Evolutionary conservation across 2,797 vertebrate genomes (phyloP), one percentile per base, ranked within the genome.

Genomic region (Protosalanx chinensis): DNA sequence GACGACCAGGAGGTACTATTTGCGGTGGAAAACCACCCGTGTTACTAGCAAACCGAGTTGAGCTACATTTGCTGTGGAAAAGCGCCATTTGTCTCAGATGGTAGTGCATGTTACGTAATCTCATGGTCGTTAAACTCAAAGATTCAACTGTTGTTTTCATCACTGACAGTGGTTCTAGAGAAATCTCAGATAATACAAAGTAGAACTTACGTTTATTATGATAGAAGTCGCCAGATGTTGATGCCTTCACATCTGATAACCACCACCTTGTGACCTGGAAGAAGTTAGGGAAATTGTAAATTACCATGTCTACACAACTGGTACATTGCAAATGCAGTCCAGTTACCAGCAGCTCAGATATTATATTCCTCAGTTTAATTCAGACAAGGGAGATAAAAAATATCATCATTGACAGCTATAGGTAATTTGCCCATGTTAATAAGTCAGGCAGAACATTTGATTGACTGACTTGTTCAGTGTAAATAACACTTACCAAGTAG

Each of bases 221-320:
- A 86, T 98, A 98, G 87, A 98, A 98, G 85, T 98, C 98, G 27
- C 96, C 95, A 98, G 77, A 98, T 97, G 87, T 97, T 97, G 89
- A 98, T 97, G 62, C 96, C 96, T 79, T 98, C 97, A 33, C 97
- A 98, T 85, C 96, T 93, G 62, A 98, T 96, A 0, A 98, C 93
- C 4, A 98, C 97, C 20, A 98, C 94, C 88, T 97, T 97, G 64
- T 97, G 94, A 16, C 96, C 97, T 98, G 53, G 16, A 68, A 65
- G 1, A 18, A 3, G 1, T 2, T 5, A 10, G 7, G 37, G 8
- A 58, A 10, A 60, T 7, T 2, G 32, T 33, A 0, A 30, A 20
- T 15, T 37, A 59, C 56, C 29, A 0, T 4, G 37, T 12, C 6
- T 41, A 41, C 10, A 41, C 8, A 41, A 10, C 6, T 41, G 35